Base-by-base conservation (phyloP, 2,888 invertebrate species). In the Phytoseiulus persimilis region DNA sequence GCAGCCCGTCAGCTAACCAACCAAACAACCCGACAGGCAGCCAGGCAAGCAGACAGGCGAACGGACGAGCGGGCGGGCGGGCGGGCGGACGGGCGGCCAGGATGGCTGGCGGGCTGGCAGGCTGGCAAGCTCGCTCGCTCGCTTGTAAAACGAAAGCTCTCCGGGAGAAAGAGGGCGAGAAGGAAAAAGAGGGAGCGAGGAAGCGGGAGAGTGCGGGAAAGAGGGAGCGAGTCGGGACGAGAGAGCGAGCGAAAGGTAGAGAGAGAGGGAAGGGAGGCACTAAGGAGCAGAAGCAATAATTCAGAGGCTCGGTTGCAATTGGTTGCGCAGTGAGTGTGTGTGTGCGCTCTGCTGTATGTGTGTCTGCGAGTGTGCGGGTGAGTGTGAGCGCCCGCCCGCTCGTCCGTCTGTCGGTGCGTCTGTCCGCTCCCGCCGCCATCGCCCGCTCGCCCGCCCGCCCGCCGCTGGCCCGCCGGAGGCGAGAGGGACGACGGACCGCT, bases 221-320 rank as follows among this genome's bases (percentile, higher is more conserved):
- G 65, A 3, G 65, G 65, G 65, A 65, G 65, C 65, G 65, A 65
- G 65, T 65, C 65, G 65, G 65, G 65, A 65, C 28, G 65, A 65
- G 65, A 65, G 65, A 65, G 65, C 65, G 65, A 65, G 65, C 65
- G 65, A 65, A 65, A 65, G 65, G 65, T 65, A 65, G 65, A 65
- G 65, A 87, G 87, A 45, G 87, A 87, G 87, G 87, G 87, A 45
- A 32, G 33, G 87, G 33, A 87, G 87, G 87, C 87, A 87, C 87
- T 87, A 87, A 87, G 87, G 87, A 87, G 87, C 87, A 87, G 87
- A 87, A 87, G 87, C 87, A 87, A 87, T 32, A 87, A 87, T 87
- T 87, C 87, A 87, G 87, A 87, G 87, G 87, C 87, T 87, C 87
- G 87, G 87, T 87, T 87, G 87, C 87, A 87, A 87, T 87, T 87